A percentile compares a stretch with the other conserved stretches of the same genome.
Conservation (phyloP, 2,113 vertebrate species). For the Saccopteryx leptura region DNA sequence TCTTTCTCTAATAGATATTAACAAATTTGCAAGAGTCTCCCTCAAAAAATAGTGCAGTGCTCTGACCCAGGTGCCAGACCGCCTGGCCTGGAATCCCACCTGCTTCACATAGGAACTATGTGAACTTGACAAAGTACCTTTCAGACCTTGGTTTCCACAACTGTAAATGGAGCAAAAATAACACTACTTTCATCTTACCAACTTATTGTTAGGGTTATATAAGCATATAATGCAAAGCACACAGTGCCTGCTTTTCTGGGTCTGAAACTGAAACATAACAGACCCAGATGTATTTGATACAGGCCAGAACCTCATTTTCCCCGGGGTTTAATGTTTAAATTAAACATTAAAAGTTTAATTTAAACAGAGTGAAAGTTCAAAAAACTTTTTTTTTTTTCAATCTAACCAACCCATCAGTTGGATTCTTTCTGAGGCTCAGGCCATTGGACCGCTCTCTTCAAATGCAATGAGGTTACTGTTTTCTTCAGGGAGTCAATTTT, state of each 20-base stretch:
- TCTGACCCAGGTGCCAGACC: background rate
- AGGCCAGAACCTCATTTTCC: too few relatives aligned
- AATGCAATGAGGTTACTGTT: background rate
- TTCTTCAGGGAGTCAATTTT: background rate
- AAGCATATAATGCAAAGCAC: background rate
- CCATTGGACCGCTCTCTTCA: background rate
- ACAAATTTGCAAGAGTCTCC: constrained; percentile 13
- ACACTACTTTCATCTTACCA: background rate
- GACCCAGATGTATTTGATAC: too few relatives aligned
- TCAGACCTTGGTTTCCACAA: background rate
- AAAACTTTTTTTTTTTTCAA: background rate
- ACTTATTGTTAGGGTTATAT: background rate
- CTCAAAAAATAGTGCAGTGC: background rate
- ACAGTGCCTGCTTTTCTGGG: too few relatives aligned
- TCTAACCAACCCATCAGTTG: background rate
- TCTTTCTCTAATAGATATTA: constrained; percentile 9
- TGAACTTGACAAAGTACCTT: background rate
- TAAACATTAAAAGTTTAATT: too few relatives aligned
- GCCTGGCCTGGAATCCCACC: background rate
- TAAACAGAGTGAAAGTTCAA: background rate
- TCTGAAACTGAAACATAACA: too few relatives aligned
- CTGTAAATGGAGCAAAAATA: background rate
- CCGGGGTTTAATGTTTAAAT: too few relatives aligned
- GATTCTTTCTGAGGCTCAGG: background rate
- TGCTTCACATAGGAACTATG: background rate